A percentile compares a stretch with the other conserved stretches of the same genome.
These are phyloP conservation scores for Anoura caudifer DNA, from an alignment of 2,113 vertebrate genomes.

Conservation along the genomic window DNA sequence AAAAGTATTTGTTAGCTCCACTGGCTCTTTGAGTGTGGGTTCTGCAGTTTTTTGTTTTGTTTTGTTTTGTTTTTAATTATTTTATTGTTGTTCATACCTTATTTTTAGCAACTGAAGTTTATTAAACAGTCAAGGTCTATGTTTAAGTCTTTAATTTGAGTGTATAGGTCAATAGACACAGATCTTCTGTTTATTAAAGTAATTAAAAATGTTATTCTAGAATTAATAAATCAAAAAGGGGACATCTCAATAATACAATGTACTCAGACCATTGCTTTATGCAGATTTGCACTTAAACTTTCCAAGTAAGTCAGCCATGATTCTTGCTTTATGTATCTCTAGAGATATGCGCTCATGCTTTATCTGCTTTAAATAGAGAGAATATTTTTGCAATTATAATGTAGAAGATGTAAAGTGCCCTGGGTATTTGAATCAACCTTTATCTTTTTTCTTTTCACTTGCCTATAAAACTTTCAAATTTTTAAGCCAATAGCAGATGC, in stretches of 20 bases:
- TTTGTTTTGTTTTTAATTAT: too few relatives aligned
- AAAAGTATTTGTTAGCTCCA: neutral
- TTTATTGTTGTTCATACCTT: neutral
- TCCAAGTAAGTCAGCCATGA: neutral
- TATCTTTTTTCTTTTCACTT: neutral
- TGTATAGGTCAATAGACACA: neutral
- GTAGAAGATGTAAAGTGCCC: neutral
- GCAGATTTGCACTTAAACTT: neutral
- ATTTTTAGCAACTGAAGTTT: neutral
- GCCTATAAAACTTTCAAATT: neutral
- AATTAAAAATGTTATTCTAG: constrained; percentile 5
- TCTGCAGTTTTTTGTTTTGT: neutral
- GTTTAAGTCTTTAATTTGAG: neutral
- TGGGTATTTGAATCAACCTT: neutral
- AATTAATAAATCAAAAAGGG: neutral
- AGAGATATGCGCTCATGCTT: neutral
- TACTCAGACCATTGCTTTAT: neutral
- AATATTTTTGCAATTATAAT: neutral
- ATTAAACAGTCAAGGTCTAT: neutral
- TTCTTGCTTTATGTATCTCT: neutral
- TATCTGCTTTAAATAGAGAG: neutral
- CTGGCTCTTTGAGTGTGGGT: neutral
- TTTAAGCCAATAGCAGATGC: neutral
- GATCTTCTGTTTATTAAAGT: neutral
- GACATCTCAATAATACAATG: neutral